Conservation (phyloP, 2,888 invertebrate genomes). For the Agrotis segetum region DNA sequence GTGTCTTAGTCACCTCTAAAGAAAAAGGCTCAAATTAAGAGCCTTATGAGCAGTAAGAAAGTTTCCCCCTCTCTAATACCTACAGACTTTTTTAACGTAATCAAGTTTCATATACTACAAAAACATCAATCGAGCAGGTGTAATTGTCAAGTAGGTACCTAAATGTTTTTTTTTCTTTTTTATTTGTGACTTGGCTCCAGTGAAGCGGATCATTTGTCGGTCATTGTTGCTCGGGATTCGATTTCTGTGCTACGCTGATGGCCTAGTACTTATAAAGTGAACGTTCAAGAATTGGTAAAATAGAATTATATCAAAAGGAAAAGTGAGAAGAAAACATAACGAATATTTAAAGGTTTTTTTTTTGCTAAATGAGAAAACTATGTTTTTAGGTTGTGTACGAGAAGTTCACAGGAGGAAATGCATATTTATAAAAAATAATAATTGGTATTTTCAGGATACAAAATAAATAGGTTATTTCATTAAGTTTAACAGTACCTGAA, state of each 20-base stretch:
- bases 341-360: too few species aligned
- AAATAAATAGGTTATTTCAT: not conserved
- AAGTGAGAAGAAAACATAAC: not conserved
- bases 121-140: constrained; percentile 51
- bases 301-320: not conserved
- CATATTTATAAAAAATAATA: not conserved
- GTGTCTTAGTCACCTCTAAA: too few species aligned
- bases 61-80: not conserved
- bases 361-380: not conserved
- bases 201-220: constrained; percentile 64
- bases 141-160: constrained; percentile 45
- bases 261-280: constrained; percentile 7
- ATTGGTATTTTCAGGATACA: too few species aligned
- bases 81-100: constrained; percentile 20
- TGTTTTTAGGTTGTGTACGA: not conserved
- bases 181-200: constrained; percentile 56
- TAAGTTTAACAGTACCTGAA: too few species aligned
- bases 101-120: constrained; percentile 31
- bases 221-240: constrained; percentile 56
- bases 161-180: constrained; percentile 50
- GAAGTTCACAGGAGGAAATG: too few species aligned
- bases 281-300: constrained; percentile 16
- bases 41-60: not conserved
- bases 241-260: constrained; percentile 35
- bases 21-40: not conserved